phyloP scores from a whole-genome alignment of 2,888 invertebrate genomes.

The Chymomyza caudatula region DNA sequence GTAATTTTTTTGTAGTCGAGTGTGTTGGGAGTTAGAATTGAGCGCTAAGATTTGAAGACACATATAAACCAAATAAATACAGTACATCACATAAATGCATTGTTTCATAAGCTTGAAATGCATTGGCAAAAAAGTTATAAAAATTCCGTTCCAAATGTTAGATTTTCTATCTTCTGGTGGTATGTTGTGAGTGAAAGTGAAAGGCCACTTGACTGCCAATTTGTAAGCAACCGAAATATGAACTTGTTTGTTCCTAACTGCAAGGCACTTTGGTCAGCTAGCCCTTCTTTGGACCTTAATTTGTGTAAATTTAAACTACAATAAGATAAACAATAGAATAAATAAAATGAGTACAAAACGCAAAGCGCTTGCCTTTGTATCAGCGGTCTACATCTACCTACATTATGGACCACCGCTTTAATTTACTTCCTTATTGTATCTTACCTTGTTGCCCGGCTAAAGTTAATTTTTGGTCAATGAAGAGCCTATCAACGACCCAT shows the following conservation, averaged over 20 bases:
- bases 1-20: no score
- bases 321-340: conserved; percentile 15
- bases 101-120: no score
- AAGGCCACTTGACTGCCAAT: conserved; percentile 48
- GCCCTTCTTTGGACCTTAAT: conserved; percentile 31
- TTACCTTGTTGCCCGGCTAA: conserved; percentile 26
- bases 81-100: no score
- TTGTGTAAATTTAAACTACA: conserved; percentile 51
- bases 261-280: background rate
- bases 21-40: no score
- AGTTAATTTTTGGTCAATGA: conserved; percentile 69
- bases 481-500: conserved; percentile 63
- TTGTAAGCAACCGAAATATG: conserved; percentile 28
- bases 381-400: conserved; percentile 24
- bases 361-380: background rate
- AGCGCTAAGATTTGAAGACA: no score
- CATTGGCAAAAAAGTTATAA: no score
- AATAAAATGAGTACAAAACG: background rate
- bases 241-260: conserved; percentile 12
- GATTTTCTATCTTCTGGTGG: no score
- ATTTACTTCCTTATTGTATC: conserved; percentile 16
- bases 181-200: no score
- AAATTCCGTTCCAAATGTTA: no score
- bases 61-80: no score
- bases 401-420: conserved; percentile 17